phyloP scores from a whole-genome alignment of 1,140 invertebrate species.

The Onthophagus taurus region DNA sequence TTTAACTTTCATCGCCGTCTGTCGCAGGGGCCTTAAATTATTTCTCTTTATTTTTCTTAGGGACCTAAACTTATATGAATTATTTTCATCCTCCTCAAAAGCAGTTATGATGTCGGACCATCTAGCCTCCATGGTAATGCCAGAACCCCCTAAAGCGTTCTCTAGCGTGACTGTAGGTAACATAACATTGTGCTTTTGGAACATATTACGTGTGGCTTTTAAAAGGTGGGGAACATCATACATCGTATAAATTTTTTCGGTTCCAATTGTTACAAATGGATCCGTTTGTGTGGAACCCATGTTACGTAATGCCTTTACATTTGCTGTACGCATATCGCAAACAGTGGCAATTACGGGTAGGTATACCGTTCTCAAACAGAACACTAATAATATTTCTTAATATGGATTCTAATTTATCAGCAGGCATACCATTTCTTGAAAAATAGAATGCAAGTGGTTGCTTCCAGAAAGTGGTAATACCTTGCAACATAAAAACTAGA shows the following conservation, averaged over 20 bases:
- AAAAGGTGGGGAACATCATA: background rate
- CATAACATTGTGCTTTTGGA: background rate
- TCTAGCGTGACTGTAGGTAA: background rate
- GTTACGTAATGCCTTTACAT: background rate
- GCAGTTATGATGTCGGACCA: background rate
- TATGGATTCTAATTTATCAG: too few relatives aligned
- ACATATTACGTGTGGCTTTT: background rate
- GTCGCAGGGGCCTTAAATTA: too few relatives aligned
- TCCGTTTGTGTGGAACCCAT: background rate
- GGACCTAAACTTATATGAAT: too few relatives aligned
- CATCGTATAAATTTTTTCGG: background rate
- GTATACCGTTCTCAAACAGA: too few relatives aligned
- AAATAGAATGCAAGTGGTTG: background rate
- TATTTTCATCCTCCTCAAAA: background rate
- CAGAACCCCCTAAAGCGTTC: too few relatives aligned
- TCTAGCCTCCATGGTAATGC: conserved; percentile 1
- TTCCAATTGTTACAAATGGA: background rate
- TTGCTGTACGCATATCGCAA: background rate
- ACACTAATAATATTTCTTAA: too few relatives aligned
- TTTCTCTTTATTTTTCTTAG: too few relatives aligned
- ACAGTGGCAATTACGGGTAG: background rate
- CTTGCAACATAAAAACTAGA: background rate
- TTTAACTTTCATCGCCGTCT: conserved; percentile 14
- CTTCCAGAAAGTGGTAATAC: background rate
- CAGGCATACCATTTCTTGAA: background rate